Evolutionary conservation across 2,888 invertebrate genomes (phyloP), one percentile per base, ranked within the genome.

Genomic region (Tiliacea aurago): DNA sequence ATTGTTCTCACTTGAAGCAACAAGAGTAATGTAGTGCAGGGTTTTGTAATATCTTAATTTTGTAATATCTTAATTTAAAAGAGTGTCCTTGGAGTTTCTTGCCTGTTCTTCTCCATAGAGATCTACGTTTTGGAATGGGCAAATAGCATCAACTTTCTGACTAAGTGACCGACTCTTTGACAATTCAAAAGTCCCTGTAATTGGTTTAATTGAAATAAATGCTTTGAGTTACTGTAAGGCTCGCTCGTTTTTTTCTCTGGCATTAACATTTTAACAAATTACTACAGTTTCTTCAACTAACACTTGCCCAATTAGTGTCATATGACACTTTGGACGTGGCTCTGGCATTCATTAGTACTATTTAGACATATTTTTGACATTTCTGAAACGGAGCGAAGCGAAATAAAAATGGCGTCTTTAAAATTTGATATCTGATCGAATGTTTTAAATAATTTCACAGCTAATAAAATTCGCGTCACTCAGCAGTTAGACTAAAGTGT

Each of bases 381-480:
- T 15, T 47, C 28, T 51, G 15, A 23, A 77, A 55, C 55, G 23
- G 20, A 28, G 78, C 61, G 6, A 53, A 64, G 59, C 53, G 1
- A 49, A 59, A n/a, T n/a, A 20, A 43, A 63, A 47, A 53, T 56
- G 13, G 23, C 18, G 28, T 49, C 0, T 66, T 62, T 41, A 33
- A 23, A 69, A 33, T 18, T 47, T 18, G 37, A 9, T 10, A 47
- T 33, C 33, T 41, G 37, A 47, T 62, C 20, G 18, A 41, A 43
- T 33, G 47, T 41, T 43, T 23, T 37, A 28, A 61, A 43, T 13
- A 55, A 55, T 47, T 75, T 65, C 68, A 61, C 77, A 53, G 47
- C 41, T 45, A 65, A 81, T 81, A 61, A 76, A 77, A 58, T 23
- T 61, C 51, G 0, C 18, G 47, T 79, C 51, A 41, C 28, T 81